These are phyloP conservation scores for Chelmon rostratus DNA, from an alignment of 2,797 vertebrate genomes.

Conservation along the genomic window DNA sequence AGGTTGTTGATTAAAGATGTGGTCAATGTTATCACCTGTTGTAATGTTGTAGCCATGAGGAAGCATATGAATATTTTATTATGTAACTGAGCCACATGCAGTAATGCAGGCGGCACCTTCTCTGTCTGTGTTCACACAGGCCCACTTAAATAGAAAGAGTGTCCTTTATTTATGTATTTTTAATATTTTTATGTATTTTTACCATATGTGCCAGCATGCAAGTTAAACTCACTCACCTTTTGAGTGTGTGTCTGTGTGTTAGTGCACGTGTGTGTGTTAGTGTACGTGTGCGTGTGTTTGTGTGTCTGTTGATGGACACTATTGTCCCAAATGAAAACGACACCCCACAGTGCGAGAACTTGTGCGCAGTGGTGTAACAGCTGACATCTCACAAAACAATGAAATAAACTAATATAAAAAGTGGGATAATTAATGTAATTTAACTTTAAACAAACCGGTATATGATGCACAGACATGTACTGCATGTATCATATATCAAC, in stretches of 20 bases:
- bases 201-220: not conserved
- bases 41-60: slow-evolving; percentile 5
- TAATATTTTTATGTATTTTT: not conserved
- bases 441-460: too few species aligned
- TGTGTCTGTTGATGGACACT: not conserved
- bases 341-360: not conserved
- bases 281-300: not conserved
- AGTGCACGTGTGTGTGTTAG: not conserved
- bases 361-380: not conserved
- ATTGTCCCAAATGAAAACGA: not conserved
- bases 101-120: slow-evolving; percentile 6
- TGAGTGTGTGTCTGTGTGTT: not conserved
- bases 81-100: slow-evolving; percentile 29
- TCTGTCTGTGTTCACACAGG: slow-evolving; percentile 2
- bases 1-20: slow-evolving; percentile 13
- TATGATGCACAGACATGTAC: too few species aligned
- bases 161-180: not conserved
- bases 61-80: slow-evolving; percentile 40
- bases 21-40: slow-evolving; percentile 17
- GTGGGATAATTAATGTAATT: too few species aligned
- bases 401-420: too few species aligned
- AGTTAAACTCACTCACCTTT: not conserved
- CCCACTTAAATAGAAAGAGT: not conserved
- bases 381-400: not conserved
- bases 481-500: too few species aligned